phyloP scores from a whole-genome alignment of 1,140 invertebrate species.

The Nixonia krombeini region DNA sequence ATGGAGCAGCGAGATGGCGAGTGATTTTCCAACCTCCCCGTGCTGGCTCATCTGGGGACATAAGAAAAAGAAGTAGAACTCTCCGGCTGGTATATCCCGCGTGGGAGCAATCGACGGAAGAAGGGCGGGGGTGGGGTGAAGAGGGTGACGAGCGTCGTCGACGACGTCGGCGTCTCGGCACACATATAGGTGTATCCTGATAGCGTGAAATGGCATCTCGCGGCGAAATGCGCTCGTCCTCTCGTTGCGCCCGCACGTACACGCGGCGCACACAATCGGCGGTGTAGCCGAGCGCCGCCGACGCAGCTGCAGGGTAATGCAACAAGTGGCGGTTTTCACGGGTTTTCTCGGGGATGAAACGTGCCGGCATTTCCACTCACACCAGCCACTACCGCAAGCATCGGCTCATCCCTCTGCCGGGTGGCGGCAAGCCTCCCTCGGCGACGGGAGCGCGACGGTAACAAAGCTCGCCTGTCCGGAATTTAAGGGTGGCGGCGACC shows the following conservation, averaged over 20 bases:
- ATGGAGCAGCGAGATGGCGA: too few relatives aligned
- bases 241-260: conserved; percentile 11
- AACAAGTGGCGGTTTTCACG: conserved; percentile 73
- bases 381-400: conserved; percentile 45
- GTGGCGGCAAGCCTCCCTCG: too few relatives aligned
- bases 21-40: too few relatives aligned
- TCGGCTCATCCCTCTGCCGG: conserved; percentile 2
- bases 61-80: too few relatives aligned
- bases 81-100: conserved; percentile 25
- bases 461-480: conserved; percentile 22
- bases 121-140: too few relatives aligned
- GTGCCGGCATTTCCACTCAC: conserved; percentile 59
- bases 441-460: too few relatives aligned
- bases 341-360: conserved; percentile 70
- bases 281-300: conserved; percentile 56
- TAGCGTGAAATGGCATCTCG: conserved; percentile 4
- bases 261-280: conserved; percentile 38
- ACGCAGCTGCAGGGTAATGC: conserved; percentile 61
- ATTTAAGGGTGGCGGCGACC: conserved; percentile 40
- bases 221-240: conserved; percentile 1
- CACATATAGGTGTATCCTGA: conserved; percentile 31
- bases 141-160: conserved; percentile 41
- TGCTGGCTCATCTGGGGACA: too few relatives aligned
- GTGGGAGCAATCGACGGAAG: conserved; percentile 21
- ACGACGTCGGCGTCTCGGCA: too few relatives aligned